Percentiles rank a stretch among this genome's conserved stretches.
Conservation (phyloP, 1,140 invertebrate genomes). For the Maniola jurtina region DNA sequence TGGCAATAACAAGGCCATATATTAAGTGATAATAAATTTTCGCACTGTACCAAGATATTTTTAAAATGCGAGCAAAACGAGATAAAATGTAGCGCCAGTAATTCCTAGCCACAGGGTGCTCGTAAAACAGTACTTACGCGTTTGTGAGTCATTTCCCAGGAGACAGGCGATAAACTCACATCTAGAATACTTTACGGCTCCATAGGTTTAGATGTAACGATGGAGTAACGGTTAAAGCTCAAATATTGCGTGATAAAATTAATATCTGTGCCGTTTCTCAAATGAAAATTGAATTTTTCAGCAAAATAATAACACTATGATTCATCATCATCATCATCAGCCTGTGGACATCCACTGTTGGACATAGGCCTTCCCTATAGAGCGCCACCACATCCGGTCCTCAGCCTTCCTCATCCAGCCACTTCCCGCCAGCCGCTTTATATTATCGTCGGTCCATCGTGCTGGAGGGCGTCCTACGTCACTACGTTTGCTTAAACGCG, state of each 20-base stretch:
- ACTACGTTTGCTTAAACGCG: too few relatives aligned
- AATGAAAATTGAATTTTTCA: too few relatives aligned
- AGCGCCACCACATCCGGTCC: too few relatives aligned
- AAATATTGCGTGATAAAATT: background rate
- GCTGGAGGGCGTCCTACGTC: too few relatives aligned
- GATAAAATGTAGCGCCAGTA: conserved; percentile 28
- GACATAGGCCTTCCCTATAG: too few relatives aligned
- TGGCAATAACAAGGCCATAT: background rate
- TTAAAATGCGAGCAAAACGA: conserved; percentile 21
- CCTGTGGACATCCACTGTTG: too few relatives aligned
- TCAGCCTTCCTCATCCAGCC: too few relatives aligned
- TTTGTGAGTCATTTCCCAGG: conserved; percentile 29
- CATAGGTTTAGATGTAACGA: background rate
- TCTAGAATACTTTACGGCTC: conserved; percentile 17
- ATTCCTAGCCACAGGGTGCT: conserved; percentile 22
- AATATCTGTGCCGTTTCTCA: too few relatives aligned
- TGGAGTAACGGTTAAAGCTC: background rate
- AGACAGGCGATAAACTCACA: conserved; percentile 27
- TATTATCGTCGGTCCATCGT: too few relatives aligned
- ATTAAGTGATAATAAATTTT: conserved; percentile 7
- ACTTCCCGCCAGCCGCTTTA: too few relatives aligned
- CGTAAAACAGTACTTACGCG: conserved; percentile 30
- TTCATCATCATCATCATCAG: too few relatives aligned
- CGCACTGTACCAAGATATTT: conserved; percentile 12
- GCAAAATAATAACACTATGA: too few relatives aligned